A percentile compares a stretch with the other conserved stretches of the same genome.
Evolutionary conservation across 2,888 invertebrate genomes (phyloP).

Genomic region (Lordiphosa fenestrarum): DNA sequence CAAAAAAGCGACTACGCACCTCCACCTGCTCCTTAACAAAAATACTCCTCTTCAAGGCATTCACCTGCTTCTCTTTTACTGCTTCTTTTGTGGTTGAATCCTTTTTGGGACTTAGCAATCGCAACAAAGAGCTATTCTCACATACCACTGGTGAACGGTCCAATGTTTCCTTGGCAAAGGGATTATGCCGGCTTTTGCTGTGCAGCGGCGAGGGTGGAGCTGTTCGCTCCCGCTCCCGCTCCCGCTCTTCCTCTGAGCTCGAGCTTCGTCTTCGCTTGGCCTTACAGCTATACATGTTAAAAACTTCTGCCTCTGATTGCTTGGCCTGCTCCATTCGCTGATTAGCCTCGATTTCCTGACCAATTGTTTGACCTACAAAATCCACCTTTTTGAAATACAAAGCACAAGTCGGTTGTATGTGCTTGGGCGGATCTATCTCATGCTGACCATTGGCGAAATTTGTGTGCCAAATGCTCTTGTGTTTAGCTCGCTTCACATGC

Average conservation of each 20-base stretch:
- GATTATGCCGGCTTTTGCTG: slow-evolving; percentile 73
- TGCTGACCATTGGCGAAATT: slow-evolving; percentile 12
- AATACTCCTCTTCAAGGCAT: slow-evolving; percentile 47
- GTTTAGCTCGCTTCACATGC: slow-evolving; percentile 55
- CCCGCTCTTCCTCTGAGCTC: slow-evolving; percentile 30
- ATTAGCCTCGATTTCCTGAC: slow-evolving; percentile 63
- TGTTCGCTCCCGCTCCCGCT: slow-evolving; percentile 31
- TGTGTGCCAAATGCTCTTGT: slow-evolving; percentile 81
- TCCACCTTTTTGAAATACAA: slow-evolving; percentile 75
- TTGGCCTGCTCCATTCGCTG: slow-evolving; percentile 59
- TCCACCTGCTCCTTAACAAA: slow-evolving; percentile 65
- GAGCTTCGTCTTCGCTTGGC: slow-evolving; percentile 50
- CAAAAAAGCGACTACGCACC: slow-evolving; percentile 84
- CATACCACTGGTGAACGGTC: slow-evolving; percentile 51
- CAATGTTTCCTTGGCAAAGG: slow-evolving; percentile 69
- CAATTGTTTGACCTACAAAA: slow-evolving; percentile 56
- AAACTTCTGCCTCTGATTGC: slow-evolving; percentile 73
- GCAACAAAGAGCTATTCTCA: slow-evolving; percentile 66
- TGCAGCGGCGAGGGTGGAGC: slow-evolving; percentile 58
- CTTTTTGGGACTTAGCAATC: slow-evolving; percentile 67
- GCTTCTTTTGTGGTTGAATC: slow-evolving; percentile 13
- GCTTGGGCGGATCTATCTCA: slow-evolving; percentile 1
- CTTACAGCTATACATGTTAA: slow-evolving; percentile 63
- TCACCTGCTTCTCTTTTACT: slow-evolving; percentile 21
- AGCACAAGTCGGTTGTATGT: slow-evolving; percentile 46